Evolutionary conservation across 2,113 vertebrate species (phyloP).

Genomic region (Scortum barcoo): DNA sequence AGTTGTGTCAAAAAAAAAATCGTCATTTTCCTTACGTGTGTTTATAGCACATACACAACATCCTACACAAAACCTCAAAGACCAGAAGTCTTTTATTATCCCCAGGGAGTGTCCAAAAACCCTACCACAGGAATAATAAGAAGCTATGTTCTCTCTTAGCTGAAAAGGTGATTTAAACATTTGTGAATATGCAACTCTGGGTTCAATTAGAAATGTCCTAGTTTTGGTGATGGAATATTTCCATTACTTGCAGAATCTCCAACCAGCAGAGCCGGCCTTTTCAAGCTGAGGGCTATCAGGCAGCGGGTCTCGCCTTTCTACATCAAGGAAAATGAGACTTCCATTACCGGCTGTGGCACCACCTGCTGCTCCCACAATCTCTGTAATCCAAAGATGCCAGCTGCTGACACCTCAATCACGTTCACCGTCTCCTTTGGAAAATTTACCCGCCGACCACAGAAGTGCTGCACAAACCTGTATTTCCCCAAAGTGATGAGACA

Average conservation of each 20-base stretch:
- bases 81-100: not conserved
- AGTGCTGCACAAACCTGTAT: constrained; percentile 41
- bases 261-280: constrained; percentile 28
- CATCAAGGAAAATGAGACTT: constrained; percentile 82
- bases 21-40: not conserved
- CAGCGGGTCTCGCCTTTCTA: constrained; percentile 54
- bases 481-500: constrained; percentile 58
- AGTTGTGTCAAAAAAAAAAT: too few species aligned
- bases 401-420: constrained; percentile 83
- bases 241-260: constrained; percentile 18
- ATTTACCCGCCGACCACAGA: constrained; percentile 43
- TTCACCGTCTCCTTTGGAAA: constrained; percentile 65
- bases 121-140: not conserved
- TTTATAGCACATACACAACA: not conserved
- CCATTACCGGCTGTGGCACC: constrained; percentile 77
- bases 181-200: not conserved
- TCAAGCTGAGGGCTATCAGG: constrained; percentile 60
- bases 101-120: not conserved
- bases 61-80: not conserved
- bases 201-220: constrained; percentile 10
- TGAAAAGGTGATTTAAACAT: not conserved
- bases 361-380: constrained; percentile 75
- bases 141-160: not conserved
- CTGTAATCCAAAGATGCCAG: constrained; percentile 80
- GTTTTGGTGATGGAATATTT: constrained; percentile 44